phyloP scores from a whole-genome alignment of 2,888 invertebrate species.

The Ornithoptera alexandrae region DNA sequence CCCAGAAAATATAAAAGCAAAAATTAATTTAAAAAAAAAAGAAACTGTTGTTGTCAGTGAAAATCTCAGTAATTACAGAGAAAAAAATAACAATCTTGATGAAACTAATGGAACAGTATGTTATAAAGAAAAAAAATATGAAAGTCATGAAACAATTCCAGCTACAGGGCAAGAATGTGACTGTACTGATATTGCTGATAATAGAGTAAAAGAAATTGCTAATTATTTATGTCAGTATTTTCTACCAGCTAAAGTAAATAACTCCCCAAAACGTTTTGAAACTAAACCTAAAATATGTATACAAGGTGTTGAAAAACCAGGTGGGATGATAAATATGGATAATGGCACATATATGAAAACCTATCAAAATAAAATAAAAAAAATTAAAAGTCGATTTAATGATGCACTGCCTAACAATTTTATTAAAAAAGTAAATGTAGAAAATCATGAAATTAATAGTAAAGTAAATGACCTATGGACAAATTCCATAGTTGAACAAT shows the following conservation, averaged over 20 bases:
- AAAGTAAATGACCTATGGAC: constrained; percentile 2
- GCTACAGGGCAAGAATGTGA: neutral
- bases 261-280: constrained; percentile 13
- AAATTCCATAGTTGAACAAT: constrained; percentile 36
- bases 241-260: constrained; percentile 9
- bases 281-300: constrained; percentile 53
- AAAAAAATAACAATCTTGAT: constrained; percentile 23
- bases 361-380: constrained; percentile 20
- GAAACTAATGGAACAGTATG: neutral
- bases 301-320: constrained; percentile 56
- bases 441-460: constrained; percentile 5
- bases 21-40: neutral
- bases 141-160: neutral
- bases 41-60: neutral
- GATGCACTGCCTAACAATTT: neutral
- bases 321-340: constrained; percentile 42
- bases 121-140: neutral
- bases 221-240: constrained; percentile 20
- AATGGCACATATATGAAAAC: constrained; percentile 8
- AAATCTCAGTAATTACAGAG: neutral
- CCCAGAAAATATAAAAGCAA: neutral
- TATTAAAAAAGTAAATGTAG: neutral
- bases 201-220: constrained; percentile 24
- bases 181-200: constrained; percentile 1
- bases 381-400: constrained; percentile 9